Evolutionary conservation across 1,140 invertebrate species (phyloP), one percentile per base, ranked within the genome.

Genomic region (Drosophila willistoni): DNA sequence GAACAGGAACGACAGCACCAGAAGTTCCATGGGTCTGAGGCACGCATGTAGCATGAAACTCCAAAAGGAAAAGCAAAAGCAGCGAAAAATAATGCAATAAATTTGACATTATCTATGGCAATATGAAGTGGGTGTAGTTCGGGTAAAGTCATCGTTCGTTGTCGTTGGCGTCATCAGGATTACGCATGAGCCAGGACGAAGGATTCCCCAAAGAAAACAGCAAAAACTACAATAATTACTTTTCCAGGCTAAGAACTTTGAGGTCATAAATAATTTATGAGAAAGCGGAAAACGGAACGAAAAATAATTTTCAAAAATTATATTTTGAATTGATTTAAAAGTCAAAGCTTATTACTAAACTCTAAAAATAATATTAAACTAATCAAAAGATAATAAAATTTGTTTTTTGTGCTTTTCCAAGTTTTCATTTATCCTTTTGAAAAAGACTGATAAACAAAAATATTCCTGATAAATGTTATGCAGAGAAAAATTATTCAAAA

Each of bases 41-140:
- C 68, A 71, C 81, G 80, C 68, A 83, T 73, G 72, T 62, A 73
- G 67, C 81, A 70, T 69, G 68, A 63, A 68, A 64, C 57, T 44
- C 66, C 65, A 69, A 56, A 72, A 65, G 56, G 56, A 33, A 59
- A 65, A 62, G 73, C 60, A 64, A 70, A 72, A 87, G 73, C 55
- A 69, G 80, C 68, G 68, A 66, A 89, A 89, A 89, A 89, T 89
- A 84, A 81, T 89, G 81, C 81, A 89, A 89, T 89, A 89, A 89
- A 89, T 89, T 89, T 84, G 84, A 89, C 85, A 89, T 89, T 81
- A 89, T 89, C 84, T 81, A 61, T 59, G 73, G 76, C 72, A 87
- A 86, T 86, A 86, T 85, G 77, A 81, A 81, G 59, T 65, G 68
- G 66, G 47, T 71, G 64, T 60, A 67, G 36, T 44, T 34, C 22